Base-by-base conservation (phyloP, 2,113 vertebrate species). In the Ramphastos sulfuratus region DNA sequence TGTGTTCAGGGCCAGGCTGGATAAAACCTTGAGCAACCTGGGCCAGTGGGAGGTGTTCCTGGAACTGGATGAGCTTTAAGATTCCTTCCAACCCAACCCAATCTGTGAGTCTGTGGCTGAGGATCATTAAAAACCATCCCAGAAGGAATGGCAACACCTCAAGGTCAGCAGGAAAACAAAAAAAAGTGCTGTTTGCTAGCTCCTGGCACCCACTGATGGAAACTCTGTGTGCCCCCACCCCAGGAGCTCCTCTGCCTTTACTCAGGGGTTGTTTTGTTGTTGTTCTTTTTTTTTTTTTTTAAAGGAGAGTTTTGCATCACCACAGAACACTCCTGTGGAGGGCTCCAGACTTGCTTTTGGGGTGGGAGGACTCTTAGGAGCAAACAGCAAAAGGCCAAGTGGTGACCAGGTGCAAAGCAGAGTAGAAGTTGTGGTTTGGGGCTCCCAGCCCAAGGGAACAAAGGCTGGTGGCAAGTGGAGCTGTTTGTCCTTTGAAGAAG, bases 401-500 rank as follows among this genome's bases (percentile, higher is more conserved):
- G 37, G 91, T 54, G 44, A 27, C 66, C 16, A 48, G 55, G 66
- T 67, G 55, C 71, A 67, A 6, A 19, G 2, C 70, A 65, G 58
- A 12, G 12, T 21, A 42, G 14, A 42, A 5, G 44, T 44, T 54
- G 31, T 11, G 78, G 46, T 55, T 2, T 9, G 44, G 67, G 82
- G 64, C 93, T 82, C 24, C 55, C 79, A 92, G 73, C 85, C 77
- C 83, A 1, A 21, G 76, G 74, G 77, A 76, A 50, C 50, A 50
- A 91, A 71, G 75, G 63, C 8, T 28, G 1, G 0, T 39, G 81
- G 55, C 18, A 13, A 48, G 93, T 7, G 69, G 1, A 39, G 67
- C 28, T 95, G 92, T 48, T 93, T 85, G 70, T 50, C 52, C 93
- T 95, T 83, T 91, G 90, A 91, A 83, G 92, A 59, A 59, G 0